Percentiles rank a stretch among this genome's conserved stretches.
These are phyloP conservation scores for Drosophila elegans DNA, from an alignment of 1,140 invertebrate genomes.

Conservation along the genomic window DNA sequence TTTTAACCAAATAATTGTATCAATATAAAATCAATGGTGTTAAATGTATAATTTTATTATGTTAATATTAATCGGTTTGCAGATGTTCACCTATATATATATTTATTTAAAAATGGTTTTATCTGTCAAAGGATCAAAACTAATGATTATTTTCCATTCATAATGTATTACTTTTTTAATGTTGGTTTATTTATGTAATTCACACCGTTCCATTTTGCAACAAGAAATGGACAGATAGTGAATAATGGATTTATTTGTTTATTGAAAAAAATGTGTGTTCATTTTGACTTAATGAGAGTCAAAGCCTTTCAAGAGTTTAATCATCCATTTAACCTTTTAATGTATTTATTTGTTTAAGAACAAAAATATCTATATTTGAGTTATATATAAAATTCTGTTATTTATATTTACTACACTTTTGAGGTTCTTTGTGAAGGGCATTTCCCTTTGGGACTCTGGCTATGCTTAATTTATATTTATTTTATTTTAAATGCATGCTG, in stretches of 20 bases:
- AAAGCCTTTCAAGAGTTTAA: not conserved
- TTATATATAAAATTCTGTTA: not conserved
- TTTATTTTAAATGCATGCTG: conserved; percentile 81
- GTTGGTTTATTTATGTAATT: not conserved
- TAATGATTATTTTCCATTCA: conserved; percentile 5
- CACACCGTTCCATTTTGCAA: not conserved
- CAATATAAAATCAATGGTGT: too few relatives aligned
- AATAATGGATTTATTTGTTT: conserved; percentile 3
- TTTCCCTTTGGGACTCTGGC: conserved; percentile 14
- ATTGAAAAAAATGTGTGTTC: conserved; percentile 3
- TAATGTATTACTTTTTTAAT: conserved; percentile 5
- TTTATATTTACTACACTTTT: not conserved
- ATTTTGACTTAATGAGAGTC: conserved; percentile 1
- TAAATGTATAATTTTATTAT: too few relatives aligned
- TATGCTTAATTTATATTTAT: conserved; percentile 82
- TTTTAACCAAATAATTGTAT: too few relatives aligned
- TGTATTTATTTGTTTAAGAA: not conserved
- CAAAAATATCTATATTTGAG: not conserved
- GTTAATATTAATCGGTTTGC: too few relatives aligned
- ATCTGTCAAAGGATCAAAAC: conserved; percentile 15
- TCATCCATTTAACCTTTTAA: not conserved
- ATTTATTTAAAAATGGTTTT: not conserved
- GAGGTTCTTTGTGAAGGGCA: conserved; percentile 17
- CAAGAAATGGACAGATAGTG: not conserved
- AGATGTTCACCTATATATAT: too few relatives aligned